These are phyloP conservation scores for Caranx ignobilis DNA, from an alignment of 2,113 vertebrate genomes.

Conservation along the genomic window DNA sequence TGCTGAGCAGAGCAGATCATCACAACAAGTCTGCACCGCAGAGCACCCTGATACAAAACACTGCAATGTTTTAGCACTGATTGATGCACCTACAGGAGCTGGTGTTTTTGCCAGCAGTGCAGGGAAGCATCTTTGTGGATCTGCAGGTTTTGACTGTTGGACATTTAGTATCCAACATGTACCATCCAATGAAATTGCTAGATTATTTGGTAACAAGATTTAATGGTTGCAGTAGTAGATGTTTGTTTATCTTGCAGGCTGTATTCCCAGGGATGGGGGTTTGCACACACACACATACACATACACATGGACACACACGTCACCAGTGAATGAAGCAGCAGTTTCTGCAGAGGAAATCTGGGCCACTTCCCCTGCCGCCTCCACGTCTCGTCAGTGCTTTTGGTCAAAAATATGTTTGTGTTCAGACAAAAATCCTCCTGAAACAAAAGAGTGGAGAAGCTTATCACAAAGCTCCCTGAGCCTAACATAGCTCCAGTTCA, in stretches of 20 bases:
- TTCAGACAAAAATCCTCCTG: background rate
- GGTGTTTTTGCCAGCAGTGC: too few species aligned
- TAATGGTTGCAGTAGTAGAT: background rate
- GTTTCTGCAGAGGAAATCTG: conserved; percentile 60
- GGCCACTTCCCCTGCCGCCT: conserved; percentile 57
- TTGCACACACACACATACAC: background rate
- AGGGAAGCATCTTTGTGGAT: too few species aligned
- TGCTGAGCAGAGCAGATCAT: conserved; percentile 15
- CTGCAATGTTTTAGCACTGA: background rate
- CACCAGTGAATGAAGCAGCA: conserved; percentile 45
- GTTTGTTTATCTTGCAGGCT: background rate
- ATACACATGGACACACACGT: background rate
- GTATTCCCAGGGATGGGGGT: background rate
- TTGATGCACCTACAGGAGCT: background rate
- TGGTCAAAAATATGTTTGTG: conserved; percentile 17
- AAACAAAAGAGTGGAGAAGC: background rate
- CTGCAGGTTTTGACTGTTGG: too few species aligned
- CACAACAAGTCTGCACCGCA: background rate
- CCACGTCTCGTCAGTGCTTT: conserved; percentile 14
- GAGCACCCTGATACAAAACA: background rate
- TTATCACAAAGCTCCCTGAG: background rate
- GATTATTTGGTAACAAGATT: background rate
- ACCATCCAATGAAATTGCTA: background rate
- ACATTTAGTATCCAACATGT: background rate
- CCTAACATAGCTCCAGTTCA: background rate